Base-by-base conservation (phyloP, 2,113 vertebrate species). In the Morone saxatilis region DNA sequence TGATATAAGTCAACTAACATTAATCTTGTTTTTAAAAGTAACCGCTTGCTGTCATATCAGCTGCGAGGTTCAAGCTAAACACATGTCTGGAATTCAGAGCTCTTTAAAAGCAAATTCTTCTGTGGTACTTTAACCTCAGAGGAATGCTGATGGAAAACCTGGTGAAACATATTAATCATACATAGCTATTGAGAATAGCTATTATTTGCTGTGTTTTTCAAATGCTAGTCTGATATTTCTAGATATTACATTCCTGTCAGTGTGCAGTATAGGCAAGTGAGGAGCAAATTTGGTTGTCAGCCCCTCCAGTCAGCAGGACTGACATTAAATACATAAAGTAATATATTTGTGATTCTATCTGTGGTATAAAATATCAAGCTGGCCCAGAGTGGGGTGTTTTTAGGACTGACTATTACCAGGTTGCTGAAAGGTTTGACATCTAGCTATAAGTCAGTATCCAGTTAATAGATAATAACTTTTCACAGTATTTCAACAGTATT, bases 1-100 rank as follows among this genome's bases (percentile, higher is more conserved):
- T 70, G 68, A 76, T 78, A 66, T 48, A 45, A 83, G 73, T 90
- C 90, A 90, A 71, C 78, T 16, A 70, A 85, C 85, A 88, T 90
- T 77, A 86, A 88, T 92, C 71, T 89, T 85, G 78, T 83, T 86
- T 88, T 83, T 73, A 81, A 80, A 84, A 62, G 71, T 68, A 76
- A 72, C 31, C 22, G 61, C 50, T 56, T 12, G 45, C 68, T 78
- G 71, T 70, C 50, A 66, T 59, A 71, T 84, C 20, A 48, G 48
- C 73, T 60, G 41, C 45, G 68, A 81, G 59, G 48, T 86, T 81
- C 73, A 77, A 88, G 40, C 53, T 40, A 71, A 78, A 67, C 65
- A 31, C 80, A 72, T 4, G 6, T 72, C 48, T 79, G 47, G 48
- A 71, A 71, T 88, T 74, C 61, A 57, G 16, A 76, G 25, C 16